phyloP scores from a whole-genome alignment of 2,797 vertebrate species.

The Geranospiza caerulescens region DNA sequence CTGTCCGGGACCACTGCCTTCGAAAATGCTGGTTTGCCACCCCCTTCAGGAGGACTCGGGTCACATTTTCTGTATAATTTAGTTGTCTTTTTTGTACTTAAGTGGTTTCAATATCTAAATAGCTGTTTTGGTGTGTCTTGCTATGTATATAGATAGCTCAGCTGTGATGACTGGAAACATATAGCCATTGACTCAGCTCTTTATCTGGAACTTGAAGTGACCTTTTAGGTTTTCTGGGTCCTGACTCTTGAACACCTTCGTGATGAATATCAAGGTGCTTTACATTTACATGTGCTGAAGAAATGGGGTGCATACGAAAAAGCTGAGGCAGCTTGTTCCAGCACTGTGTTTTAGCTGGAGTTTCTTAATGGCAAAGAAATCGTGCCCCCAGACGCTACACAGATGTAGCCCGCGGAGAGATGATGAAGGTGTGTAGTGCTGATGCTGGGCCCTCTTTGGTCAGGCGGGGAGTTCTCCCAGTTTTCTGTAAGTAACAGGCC shows the following conservation, averaged over 20 bases:
- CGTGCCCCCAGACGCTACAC: fast-evolving
- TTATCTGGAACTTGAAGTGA: neutral
- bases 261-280: neutral
- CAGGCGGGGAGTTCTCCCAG: neutral
- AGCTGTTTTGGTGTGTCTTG: neutral
- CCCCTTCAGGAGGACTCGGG: neutral
- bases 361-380: neutral
- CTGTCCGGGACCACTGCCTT: neutral
- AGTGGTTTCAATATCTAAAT: neutral
- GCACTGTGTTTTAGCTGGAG: neutral
- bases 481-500: neutral
- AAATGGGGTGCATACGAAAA: too few species aligned
- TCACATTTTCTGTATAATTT: neutral
- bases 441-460: neutral
- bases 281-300: neutral
- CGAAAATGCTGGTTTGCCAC: neutral
- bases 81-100: neutral
- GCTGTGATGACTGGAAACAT: neutral
- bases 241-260: neutral
- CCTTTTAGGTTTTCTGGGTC: neutral
- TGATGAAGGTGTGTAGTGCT: neutral
- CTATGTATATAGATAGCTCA: neutral
- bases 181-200: neutral
- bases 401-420: neutral
- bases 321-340: neutral